These are phyloP conservation scores for Pterophyllum scalare DNA, from an alignment of 2,113 vertebrate species.

Conservation along the genomic window DNA sequence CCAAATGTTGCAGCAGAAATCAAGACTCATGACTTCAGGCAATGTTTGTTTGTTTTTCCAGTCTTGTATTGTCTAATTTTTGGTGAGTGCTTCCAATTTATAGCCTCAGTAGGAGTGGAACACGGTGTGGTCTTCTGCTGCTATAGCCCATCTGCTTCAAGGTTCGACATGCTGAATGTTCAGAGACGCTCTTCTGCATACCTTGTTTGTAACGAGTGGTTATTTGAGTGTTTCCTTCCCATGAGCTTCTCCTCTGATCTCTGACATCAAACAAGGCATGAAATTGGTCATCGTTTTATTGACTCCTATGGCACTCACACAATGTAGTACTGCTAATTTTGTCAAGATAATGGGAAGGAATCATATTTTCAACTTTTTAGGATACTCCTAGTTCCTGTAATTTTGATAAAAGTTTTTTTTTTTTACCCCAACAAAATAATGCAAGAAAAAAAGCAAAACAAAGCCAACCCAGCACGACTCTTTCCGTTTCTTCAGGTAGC, in stretches of 20 bases:
- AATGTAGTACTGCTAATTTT: slow-evolving; percentile 5
- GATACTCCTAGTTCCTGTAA: not conserved
- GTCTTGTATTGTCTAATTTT: not conserved
- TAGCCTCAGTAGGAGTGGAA: not conserved
- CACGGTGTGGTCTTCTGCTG: not conserved
- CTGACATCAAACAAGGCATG: not conserved
- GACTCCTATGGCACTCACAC: slow-evolving; percentile 7
- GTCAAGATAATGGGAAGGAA: not conserved
- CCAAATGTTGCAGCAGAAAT: not conserved
- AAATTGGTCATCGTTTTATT: not conserved
- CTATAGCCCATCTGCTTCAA: not conserved
- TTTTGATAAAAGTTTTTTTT: not conserved
- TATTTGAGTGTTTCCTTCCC: not conserved
- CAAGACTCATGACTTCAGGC: not conserved
- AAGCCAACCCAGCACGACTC: not conserved
- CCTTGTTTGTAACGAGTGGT: not conserved
- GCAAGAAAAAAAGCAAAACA: slow-evolving; percentile 2
- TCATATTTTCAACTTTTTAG: not conserved
- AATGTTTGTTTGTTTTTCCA: not conserved
- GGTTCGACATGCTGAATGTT: not conserved
- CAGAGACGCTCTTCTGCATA: not conserved
- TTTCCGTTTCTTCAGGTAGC: slow-evolving; percentile 9
- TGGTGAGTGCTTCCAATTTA: fast-evolving
- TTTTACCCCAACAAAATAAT: not conserved
- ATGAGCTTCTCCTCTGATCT: not conserved